Percentiles rank a stretch among this genome's conserved stretches.
These are phyloP conservation scores for Scrobipalpa costella DNA, from an alignment of 2,888 invertebrate species.

Conservation along the genomic window DNA sequence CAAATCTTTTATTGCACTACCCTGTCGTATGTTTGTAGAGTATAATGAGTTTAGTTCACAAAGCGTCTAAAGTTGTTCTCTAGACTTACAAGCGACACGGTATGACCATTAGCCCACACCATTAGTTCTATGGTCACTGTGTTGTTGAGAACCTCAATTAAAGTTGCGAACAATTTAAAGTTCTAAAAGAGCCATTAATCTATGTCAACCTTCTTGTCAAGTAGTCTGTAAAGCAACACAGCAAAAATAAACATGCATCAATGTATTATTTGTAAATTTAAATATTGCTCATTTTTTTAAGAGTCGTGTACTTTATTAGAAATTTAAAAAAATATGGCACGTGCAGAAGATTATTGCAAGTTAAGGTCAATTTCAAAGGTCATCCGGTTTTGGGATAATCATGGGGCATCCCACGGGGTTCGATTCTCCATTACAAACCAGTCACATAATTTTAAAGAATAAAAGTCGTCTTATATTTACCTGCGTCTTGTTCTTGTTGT, in stretches of 20 bases:
- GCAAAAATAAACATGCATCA: neutral
- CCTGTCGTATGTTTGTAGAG: neutral
- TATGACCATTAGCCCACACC: constrained; percentile 16
- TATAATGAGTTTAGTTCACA: constrained; percentile 6
- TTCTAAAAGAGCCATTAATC: constrained; percentile 17
- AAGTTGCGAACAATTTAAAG: constrained; percentile 13
- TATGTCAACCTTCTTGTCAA: constrained; percentile 4
- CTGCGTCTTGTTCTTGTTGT: neutral
- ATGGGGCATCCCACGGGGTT: neutral
- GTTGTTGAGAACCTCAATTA: constrained; percentile 20
- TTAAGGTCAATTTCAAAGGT: neutral
- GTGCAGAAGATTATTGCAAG: neutral
- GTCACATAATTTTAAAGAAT: neutral
- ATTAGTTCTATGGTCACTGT: constrained; percentile 13
- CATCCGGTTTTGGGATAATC: neutral
- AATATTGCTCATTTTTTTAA: neutral
- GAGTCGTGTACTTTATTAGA: neutral
- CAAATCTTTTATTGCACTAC: neutral
- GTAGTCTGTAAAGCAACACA: too few relatives aligned
- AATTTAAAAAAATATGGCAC: neutral
- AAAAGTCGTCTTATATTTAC: neutral
- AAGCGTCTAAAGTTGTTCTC: neutral
- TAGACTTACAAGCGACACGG: neutral
- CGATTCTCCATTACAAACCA: neutral
- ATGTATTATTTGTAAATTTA: neutral